Evolutionary conservation across 2,888 invertebrate genomes (phyloP).

Genomic region (Heteropelma amictum): DNA sequence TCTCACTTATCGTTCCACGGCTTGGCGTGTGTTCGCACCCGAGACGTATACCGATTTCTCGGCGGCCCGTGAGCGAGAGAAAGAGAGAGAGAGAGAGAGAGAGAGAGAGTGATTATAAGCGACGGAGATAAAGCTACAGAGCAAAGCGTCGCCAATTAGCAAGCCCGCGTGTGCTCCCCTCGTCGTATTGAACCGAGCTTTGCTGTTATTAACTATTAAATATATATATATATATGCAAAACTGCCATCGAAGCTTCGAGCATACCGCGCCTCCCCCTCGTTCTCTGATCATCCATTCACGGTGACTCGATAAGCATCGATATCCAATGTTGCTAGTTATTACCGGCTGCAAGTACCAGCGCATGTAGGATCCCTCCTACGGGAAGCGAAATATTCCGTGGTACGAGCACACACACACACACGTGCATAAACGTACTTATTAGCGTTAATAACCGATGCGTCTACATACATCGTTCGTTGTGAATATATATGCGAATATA

Average conservation of each 20-base stretch:
- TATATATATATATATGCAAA: not conserved
- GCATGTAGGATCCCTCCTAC: slow-evolving; percentile 9
- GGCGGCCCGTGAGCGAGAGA: slow-evolving; percentile 51
- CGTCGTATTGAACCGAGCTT: slow-evolving; percentile 50
- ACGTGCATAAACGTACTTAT: not conserved
- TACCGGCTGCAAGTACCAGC: slow-evolving; percentile 24
- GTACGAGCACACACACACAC: not conserved
- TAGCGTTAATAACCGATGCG: slow-evolving; percentile 16
- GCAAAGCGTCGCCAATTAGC: slow-evolving; percentile 59
- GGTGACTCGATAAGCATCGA: slow-evolving; percentile 60
- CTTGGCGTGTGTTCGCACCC: slow-evolving; percentile 42
- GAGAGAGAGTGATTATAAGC: slow-evolving; percentile 4
- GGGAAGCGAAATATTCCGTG: not conserved
- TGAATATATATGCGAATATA: too few species aligned
- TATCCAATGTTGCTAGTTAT: slow-evolving; percentile 45
- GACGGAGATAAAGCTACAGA: slow-evolving; percentile 25
- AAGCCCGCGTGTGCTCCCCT: slow-evolving; percentile 41
- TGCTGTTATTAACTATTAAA: slow-evolving; percentile 15
- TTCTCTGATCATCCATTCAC: slow-evolving; percentile 53
- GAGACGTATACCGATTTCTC: slow-evolving; percentile 54
- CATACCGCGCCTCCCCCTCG: slow-evolving; percentile 32
- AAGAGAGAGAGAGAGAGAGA: slow-evolving; percentile 1
- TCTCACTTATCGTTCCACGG: slow-evolving; percentile 54
- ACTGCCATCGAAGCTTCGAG: slow-evolving; percentile 16
- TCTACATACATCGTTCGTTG: not conserved